Evolutionary conservation across 2,797 vertebrate species (phyloP).

Genomic region (Bradypodion pumilum): DNA sequence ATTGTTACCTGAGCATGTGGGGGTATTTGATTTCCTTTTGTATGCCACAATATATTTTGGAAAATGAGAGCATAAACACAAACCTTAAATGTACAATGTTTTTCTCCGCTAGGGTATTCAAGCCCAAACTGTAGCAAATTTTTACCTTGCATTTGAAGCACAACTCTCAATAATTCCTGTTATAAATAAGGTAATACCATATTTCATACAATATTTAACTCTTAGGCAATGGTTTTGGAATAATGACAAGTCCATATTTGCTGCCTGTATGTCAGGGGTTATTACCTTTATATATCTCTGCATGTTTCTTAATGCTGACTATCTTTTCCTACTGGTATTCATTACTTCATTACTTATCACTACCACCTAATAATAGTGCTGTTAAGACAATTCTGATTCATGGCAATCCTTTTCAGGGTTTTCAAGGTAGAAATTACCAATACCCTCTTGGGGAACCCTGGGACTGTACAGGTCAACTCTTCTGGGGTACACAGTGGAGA

Average conservation of each 20-base stretch:
- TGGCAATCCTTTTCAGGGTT: too few species aligned
- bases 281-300: not conserved
- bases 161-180: constrained; percentile 94
- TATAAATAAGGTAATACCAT: constrained; percentile 91
- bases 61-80: rapidly evolving
- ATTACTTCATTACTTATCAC: not conserved
- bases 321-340: not conserved
- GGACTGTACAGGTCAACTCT: too few species aligned
- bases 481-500: too few species aligned
- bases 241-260: too few species aligned
- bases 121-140: constrained; percentile 97
- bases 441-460: too few species aligned
- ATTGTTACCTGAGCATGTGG: not conserved
- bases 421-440: too few species aligned
- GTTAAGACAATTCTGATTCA: too few species aligned
- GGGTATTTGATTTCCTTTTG: not conserved
- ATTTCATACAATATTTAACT: not conserved
- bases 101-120: constrained; percentile 87
- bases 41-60: not conserved
- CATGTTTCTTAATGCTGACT: not conserved
- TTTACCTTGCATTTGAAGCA: constrained; percentile 96
- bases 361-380: too few species aligned
- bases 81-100: constrained; percentile 9
- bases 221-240: not conserved
- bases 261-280: not conserved